Conservation (phyloP, 1,140 invertebrate species). For the Pachypsylla venusta region DNA sequence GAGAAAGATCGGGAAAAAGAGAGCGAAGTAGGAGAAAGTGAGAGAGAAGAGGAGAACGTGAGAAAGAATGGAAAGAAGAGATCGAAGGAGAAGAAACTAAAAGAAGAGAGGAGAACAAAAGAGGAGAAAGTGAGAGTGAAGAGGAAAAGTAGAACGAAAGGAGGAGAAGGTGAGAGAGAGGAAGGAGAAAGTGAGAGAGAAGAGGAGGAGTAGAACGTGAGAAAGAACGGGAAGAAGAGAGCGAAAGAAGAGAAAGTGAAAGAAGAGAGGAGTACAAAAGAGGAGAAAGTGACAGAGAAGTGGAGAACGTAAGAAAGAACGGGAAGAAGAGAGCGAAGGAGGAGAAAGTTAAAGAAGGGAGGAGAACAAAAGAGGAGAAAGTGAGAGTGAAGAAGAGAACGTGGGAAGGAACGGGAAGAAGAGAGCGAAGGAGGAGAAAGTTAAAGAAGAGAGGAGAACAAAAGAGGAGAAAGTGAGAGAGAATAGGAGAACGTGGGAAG, state of each 20-base stretch:
- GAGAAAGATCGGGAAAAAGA: too few species aligned
- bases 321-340: neutral
- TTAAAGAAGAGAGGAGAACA: neutral
- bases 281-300: neutral
- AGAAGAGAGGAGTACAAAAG: neutral
- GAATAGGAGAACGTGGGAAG: too few species aligned
- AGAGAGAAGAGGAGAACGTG: too few species aligned
- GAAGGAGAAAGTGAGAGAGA: neutral
- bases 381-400: neutral
- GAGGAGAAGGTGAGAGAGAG: neutral
- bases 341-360: neutral
- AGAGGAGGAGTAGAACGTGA: neutral
- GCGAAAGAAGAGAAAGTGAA: neutral
- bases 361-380: neutral
- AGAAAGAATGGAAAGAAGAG: too few species aligned
- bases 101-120: too few species aligned
- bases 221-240: neutral
- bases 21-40: too few species aligned
- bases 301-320: too few species aligned
- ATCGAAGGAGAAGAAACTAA: too few species aligned
- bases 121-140: neutral
- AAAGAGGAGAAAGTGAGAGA: neutral
- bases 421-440: too few species aligned
- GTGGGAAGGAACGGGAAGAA: neutral
- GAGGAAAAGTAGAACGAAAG: too few species aligned